phyloP scores from a whole-genome alignment of 2,888 invertebrate species.

The Uropetala carovei region DNA sequence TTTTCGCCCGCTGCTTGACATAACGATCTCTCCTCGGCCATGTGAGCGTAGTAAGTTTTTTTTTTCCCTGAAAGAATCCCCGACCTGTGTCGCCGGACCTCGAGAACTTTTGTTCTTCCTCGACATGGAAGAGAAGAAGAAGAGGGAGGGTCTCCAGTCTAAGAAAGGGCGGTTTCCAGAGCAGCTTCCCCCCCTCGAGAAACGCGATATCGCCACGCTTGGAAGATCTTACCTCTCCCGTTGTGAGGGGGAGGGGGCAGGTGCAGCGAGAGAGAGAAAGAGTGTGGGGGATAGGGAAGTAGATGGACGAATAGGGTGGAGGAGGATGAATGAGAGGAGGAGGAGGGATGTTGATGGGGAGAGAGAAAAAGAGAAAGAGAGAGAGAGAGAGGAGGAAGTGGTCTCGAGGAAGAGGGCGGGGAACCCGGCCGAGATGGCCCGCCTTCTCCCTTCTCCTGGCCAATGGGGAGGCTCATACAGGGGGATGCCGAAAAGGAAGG shows the following conservation, averaged over 20 bases:
- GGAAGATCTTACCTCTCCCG: neutral
- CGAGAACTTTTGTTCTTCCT: neutral
- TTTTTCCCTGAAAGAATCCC: no score
- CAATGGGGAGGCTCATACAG: conserved; percentile 29
- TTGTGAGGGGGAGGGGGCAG: neutral
- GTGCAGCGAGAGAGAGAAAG: neutral
- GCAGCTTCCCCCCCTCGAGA: neutral
- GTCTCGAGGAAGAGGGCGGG: neutral
- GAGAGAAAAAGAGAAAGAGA: neutral
- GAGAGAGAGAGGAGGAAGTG: neutral
- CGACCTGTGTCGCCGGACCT: neutral
- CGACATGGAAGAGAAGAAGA: no score
- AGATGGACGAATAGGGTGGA: neutral
- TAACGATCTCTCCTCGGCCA: no score
- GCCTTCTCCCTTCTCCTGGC: conserved; percentile 37
- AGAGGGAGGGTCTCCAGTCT: no score
- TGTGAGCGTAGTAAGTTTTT: no score
- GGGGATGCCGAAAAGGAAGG: conserved; percentile 50
- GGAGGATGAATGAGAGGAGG: neutral
- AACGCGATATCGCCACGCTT: conserved; percentile 56
- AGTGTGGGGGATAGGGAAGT: neutral
- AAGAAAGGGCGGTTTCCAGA: neutral
- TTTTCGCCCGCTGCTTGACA: no score
- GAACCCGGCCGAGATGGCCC: conserved; percentile 21
- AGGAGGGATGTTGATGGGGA: neutral